Percentiles rank a stretch among this genome's conserved stretches.
phyloP scores from a whole-genome alignment of 2,797 vertebrate species.

The Diglossa cyanea region DNA sequence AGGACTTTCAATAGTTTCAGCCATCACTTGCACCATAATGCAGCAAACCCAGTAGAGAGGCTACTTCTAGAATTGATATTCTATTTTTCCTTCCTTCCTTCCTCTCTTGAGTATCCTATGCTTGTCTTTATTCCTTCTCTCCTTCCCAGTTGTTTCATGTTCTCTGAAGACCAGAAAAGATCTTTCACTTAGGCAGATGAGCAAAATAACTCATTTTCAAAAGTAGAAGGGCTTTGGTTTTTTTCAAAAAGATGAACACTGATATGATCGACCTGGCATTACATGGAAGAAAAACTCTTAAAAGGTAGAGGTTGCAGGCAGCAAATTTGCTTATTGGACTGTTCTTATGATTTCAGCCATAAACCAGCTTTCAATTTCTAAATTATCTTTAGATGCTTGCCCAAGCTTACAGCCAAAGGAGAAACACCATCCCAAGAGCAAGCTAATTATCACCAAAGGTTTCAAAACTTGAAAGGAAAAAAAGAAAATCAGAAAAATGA shows the following conservation, averaged over 20 bases:
- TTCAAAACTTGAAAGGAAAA: constrained; percentile 43
- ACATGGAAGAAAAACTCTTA: background rate
- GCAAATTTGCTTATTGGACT: constrained; percentile 31
- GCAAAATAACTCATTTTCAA: background rate
- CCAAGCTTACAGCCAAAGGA: constrained; percentile 36
- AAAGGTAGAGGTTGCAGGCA: background rate
- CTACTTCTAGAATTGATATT: background rate
- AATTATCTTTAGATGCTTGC: constrained; percentile 49
- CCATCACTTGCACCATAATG: background rate
- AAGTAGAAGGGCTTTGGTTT: background rate
- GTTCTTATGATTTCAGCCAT: background rate
- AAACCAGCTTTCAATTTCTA: constrained; percentile 19
- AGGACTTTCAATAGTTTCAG: background rate
- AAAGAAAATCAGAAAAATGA: background rate
- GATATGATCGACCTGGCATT: background rate
- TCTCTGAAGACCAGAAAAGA: background rate
- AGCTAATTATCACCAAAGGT: constrained; percentile 52
- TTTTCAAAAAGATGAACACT: background rate
- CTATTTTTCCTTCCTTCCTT: background rate
- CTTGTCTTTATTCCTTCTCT: background rate
- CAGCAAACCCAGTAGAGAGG: background rate
- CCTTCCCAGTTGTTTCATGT: background rate
- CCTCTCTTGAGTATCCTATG: background rate
- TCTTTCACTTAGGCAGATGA: background rate
- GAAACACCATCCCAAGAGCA: background rate